These are phyloP conservation scores for Andrena flavipes DNA, from an alignment of 2,888 invertebrate genomes.

Conservation along the genomic window DNA sequence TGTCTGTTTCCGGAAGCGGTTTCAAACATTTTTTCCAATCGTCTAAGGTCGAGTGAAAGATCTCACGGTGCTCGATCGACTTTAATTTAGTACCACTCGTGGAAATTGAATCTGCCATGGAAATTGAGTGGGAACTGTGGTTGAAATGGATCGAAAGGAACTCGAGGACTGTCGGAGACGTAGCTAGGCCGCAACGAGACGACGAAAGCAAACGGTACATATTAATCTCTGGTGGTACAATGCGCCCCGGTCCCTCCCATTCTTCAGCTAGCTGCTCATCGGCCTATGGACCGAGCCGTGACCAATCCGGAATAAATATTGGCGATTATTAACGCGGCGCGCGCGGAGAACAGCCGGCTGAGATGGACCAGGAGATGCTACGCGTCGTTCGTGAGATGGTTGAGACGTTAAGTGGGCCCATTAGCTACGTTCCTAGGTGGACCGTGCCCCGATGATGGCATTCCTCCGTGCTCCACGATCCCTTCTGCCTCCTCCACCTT, in stretches of 20 bases:
- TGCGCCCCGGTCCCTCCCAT: slow-evolving; percentile 69
- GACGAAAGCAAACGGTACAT: slow-evolving; percentile 67
- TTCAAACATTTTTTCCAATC: too few relatives aligned
- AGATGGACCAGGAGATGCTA: slow-evolving; percentile 61
- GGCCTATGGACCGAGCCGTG: slow-evolving; percentile 82
- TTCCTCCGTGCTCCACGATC: slow-evolving; percentile 69
- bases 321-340: slow-evolving; percentile 82
- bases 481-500: slow-evolving; percentile 31
- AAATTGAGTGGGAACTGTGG: background rate
- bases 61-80: too few relatives aligned
- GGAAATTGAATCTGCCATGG: background rate
- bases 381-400: slow-evolving; percentile 74
- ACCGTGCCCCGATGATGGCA: slow-evolving; percentile 72
- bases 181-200: slow-evolving; percentile 31
- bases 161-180: slow-evolving; percentile 17
- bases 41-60: too few relatives aligned
- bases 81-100: background rate
- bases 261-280: slow-evolving; percentile 77
- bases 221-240: slow-evolving; percentile 71
- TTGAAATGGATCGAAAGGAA: slow-evolving; percentile 15
- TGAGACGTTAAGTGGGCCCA: slow-evolving; percentile 85
- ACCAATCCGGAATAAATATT: slow-evolving; percentile 84
- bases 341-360: slow-evolving; percentile 46
- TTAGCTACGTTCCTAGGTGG: slow-evolving; percentile 80
- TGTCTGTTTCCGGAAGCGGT: background rate